phyloP scores from a whole-genome alignment of 2,113 vertebrate species.

The Gymnogyps californianus region DNA sequence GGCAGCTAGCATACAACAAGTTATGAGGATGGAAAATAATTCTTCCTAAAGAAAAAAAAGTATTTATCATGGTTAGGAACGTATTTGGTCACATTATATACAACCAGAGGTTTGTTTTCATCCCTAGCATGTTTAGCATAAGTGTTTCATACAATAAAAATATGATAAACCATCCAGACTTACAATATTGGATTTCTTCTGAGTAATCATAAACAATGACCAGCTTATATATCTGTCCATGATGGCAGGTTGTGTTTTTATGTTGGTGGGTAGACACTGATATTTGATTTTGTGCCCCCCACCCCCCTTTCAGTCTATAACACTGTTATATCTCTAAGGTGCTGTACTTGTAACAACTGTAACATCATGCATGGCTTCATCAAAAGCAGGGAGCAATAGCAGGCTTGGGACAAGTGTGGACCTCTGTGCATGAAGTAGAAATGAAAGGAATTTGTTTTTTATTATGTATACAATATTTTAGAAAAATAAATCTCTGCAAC shows the following conservation, averaged over 20 bases:
- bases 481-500: not conserved
- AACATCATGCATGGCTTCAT: not conserved
- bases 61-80: not conserved
- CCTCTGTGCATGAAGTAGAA: not conserved
- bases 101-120: not conserved
- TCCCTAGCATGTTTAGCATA: not conserved
- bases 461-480: not conserved
- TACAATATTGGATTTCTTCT: not conserved
- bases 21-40: not conserved
- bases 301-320: not conserved
- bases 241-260: not conserved
- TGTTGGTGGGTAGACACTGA: not conserved
- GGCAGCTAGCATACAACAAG: not conserved
- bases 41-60: not conserved
- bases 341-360: not conserved
- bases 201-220: not conserved
- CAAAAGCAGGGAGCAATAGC: not conserved
- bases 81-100: not conserved
- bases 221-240: not conserved
- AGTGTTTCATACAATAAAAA: not conserved
- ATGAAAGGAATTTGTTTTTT: not conserved
- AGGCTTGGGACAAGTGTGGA: not conserved
- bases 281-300: not conserved
- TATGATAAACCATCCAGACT: not conserved
- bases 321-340: not conserved